Evolutionary conservation across 2,797 vertebrate genomes (phyloP), one percentile per base, ranked within the genome.

Genomic region (Allobates femoralis): DNA sequence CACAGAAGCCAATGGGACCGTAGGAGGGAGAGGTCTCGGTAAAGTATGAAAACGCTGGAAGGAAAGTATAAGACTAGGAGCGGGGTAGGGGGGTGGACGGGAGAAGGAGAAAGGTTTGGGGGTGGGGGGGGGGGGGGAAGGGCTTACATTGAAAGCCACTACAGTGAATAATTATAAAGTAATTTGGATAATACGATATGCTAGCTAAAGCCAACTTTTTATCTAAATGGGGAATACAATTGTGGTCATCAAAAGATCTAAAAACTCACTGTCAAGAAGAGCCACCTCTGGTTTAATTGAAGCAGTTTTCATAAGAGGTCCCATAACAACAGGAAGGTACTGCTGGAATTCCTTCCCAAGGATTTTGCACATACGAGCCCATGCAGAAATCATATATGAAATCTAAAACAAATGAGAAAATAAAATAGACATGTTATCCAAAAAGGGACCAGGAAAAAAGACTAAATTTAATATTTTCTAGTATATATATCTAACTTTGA

Each of bases 301-400:
- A 79, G 98, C 98, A 0, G 98, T 99, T 93, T 99, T 99, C 98
- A 99, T 98, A 79, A 99, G 93, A 19, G 98, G 98, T 0, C 98
- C 98, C 98, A 99, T 99, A 78, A 99, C 98, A 91, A 99, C 98
- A 0, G 98, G 98, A 74, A 99, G 96, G 88, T 99, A 99, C 89
- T 99, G 98, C 91, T 99, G 98, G 88, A 99, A 99, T 91, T 99
- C 98, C 88, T 99, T 99, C 37, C 98, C 98, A 89, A 99, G 94
- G 90, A 99, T 99, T 94, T 99, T 99, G 85, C 98, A 99, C 98
- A 99, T 99, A 90, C 98, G 93, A 81, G 98, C 98, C 98, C 98
- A 99, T 4, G 98, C 98, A 0, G 98, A 99, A 92, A 99, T 99
- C 98, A 99, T 99, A 92, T 99, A 99, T 2, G 98, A 99, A 89